Evolutionary conservation across 92 coral and sea anemone genomes (phyloP).

Genomic region (Epizoanthus rinbou): DNA sequence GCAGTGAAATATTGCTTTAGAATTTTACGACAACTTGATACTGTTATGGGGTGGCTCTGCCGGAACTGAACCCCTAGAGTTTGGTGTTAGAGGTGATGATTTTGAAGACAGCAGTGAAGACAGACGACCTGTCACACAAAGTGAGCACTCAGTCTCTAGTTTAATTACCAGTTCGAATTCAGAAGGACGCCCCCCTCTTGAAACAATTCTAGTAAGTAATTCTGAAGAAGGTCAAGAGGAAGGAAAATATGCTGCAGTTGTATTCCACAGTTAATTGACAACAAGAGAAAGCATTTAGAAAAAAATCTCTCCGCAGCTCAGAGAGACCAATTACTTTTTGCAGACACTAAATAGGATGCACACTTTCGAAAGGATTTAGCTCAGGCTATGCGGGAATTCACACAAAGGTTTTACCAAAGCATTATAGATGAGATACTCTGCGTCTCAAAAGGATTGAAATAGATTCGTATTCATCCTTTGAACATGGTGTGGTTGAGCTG

Average conservation of each 20-base stretch:
- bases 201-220: neutral
- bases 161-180: too few relatives aligned
- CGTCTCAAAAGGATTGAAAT: neutral
- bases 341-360: conserved; percentile 69
- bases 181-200: too few relatives aligned
- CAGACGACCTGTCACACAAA: too few relatives aligned
- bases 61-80: conserved; percentile 41
- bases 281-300: conserved; percentile 67
- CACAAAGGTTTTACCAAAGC: conserved; percentile 51
- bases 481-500: neutral
- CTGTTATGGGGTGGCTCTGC: conserved; percentile 57
- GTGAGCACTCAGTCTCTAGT: too few relatives aligned
- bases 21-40: conserved; percentile 56
- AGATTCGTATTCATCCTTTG: neutral
- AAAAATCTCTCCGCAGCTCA: conserved; percentile 55
- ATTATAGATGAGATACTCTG: conserved; percentile 31
- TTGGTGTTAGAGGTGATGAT: conserved; percentile 62
- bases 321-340: conserved; percentile 53
- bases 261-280: conserved; percentile 65
- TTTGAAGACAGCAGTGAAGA: neutral
- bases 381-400: conserved; percentile 56
- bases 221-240: conserved; percentile 16
- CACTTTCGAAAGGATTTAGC: conserved; percentile 62
- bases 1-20: conserved; percentile 59
- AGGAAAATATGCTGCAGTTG: conserved; percentile 38